phyloP scores from a whole-genome alignment of 2,797 vertebrate species.

The Tragelaphus eurycerus region DNA sequence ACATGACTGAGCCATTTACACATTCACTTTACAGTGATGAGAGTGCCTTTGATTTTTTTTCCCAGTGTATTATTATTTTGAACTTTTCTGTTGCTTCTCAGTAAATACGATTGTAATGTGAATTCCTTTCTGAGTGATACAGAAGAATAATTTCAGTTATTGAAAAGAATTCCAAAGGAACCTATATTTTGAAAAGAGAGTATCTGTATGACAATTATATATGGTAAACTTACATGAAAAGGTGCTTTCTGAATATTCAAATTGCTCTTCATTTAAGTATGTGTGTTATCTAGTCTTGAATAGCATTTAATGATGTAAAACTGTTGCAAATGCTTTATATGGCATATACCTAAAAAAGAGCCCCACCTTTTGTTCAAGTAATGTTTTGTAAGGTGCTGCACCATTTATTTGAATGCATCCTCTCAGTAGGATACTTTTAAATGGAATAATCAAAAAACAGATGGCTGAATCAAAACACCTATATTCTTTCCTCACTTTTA shows the following conservation, averaged over 20 bases:
- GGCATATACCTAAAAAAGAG: background rate
- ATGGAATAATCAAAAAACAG: background rate
- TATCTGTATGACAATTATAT: background rate
- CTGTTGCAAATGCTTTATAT: background rate
- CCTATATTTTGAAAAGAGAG: background rate
- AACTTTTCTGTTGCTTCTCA: background rate
- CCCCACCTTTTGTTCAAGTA: background rate
- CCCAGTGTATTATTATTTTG: background rate
- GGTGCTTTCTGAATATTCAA: background rate
- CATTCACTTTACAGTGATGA: background rate
- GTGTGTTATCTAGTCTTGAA: background rate
- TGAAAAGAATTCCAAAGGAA: background rate
- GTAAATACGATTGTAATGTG: background rate
- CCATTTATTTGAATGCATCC: background rate
- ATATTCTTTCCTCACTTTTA: background rate
- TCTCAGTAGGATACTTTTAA: background rate
- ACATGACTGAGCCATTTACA: background rate
- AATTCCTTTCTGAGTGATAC: background rate
- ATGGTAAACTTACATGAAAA: background rate
- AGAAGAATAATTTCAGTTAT: background rate
- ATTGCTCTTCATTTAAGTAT: background rate
- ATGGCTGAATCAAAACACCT: background rate
- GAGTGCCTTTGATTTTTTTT: background rate
- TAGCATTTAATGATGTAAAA: background rate
- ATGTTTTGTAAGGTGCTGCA: background rate